phyloP scores from a whole-genome alignment of 2,113 vertebrate genomes.

The Scatophagus argus region DNA sequence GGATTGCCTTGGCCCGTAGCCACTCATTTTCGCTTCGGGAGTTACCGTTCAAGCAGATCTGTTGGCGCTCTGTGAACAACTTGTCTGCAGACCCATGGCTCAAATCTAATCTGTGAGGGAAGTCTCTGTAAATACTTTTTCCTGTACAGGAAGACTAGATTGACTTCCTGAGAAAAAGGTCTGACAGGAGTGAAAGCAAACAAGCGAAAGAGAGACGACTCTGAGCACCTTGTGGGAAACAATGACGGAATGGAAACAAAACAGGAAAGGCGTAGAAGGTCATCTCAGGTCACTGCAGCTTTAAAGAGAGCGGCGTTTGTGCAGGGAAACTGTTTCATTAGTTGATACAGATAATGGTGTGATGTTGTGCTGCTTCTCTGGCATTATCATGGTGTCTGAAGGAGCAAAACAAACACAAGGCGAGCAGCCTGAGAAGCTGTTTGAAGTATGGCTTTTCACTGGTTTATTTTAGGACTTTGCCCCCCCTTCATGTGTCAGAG shows the following conservation, averaged over 20 bases:
- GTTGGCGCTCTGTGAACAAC: neutral
- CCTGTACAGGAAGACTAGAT: slow-evolving; percentile 12
- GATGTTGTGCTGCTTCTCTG: slow-evolving; percentile 15
- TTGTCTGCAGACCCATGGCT: neutral
- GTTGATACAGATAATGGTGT: slow-evolving; percentile 20
- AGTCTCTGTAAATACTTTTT: neutral
- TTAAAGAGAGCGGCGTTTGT: slow-evolving; percentile 14
- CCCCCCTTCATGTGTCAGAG: slow-evolving; percentile 32
- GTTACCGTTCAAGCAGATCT: neutral
- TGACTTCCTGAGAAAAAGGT: slow-evolving; percentile 21
- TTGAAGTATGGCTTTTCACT: slow-evolving; percentile 14
- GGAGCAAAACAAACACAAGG: slow-evolving; percentile 3
- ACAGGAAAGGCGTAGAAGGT: neutral
- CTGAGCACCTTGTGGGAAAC: neutral
- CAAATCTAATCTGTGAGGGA: slow-evolving; percentile 4
- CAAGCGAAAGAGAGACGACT: neutral
- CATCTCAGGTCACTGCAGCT: slow-evolving; percentile 15
- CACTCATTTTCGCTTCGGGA: neutral
- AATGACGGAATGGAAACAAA: slow-evolving; percentile 4
- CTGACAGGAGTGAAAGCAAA: slow-evolving; percentile 4
- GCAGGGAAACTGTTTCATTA: slow-evolving; percentile 19
- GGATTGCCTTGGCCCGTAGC: neutral
- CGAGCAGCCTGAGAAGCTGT: slow-evolving; percentile 4
- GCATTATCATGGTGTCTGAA: slow-evolving; percentile 19
- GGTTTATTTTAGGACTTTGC: slow-evolving; percentile 25